phyloP scores from a whole-genome alignment of 53 echinoderm and acorn worm species.

The Patiria pectinifera region DNA sequence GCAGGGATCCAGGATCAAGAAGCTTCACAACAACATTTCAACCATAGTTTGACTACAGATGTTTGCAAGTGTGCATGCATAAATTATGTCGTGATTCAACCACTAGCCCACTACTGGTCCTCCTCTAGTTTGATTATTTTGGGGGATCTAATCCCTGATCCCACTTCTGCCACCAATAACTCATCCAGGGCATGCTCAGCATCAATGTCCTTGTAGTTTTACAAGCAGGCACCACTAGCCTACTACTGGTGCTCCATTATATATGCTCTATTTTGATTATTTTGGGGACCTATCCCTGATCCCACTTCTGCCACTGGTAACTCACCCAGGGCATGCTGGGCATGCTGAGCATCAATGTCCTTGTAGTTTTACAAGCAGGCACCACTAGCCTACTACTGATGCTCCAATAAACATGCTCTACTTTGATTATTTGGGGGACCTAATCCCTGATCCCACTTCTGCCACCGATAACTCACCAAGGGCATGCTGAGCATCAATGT shows the following conservation, averaged over 20 bases:
- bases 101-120: not conserved
- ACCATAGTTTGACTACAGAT: too few species aligned
- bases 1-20: too few species aligned
- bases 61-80: too few species aligned
- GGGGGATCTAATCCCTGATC: not conserved
- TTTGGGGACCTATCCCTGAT: not conserved
- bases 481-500: slow-evolving; percentile 84
- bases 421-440: too few species aligned
- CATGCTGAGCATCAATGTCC: slow-evolving; percentile 82
- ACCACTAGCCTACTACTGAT: slow-evolving; percentile 31
- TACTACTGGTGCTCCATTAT: too few species aligned
- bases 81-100: not conserved
- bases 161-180: slow-evolving; percentile 6
- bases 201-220: slow-evolving; percentile 87
- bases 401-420: not conserved
- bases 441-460: not conserved
- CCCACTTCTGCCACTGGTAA: not conserved
- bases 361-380: slow-evolving; percentile 87
- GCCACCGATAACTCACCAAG: slow-evolving; percentile 69
- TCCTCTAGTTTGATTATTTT: not conserved
- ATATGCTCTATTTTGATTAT: not conserved
- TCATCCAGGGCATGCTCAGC: slow-evolving; percentile 85
- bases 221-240: slow-evolving; percentile 76
- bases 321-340: slow-evolving; percentile 86
- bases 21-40: too few species aligned